Conservation (phyloP, 2,797 vertebrate species). For the Malurus splendens region DNA sequence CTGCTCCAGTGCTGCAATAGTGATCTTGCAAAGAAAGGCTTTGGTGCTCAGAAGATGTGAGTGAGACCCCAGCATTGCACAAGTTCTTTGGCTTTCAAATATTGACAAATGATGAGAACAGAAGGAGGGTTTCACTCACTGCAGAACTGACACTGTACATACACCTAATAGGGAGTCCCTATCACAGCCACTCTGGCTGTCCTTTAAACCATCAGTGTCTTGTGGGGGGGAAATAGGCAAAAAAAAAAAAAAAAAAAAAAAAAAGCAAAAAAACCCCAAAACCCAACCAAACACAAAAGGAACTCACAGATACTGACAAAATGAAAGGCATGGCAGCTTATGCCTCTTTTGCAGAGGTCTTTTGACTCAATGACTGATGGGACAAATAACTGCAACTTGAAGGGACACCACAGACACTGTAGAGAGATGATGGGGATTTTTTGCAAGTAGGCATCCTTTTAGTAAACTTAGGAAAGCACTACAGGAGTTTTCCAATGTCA, state of each 20-base stretch:
- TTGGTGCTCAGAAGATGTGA: neutral
- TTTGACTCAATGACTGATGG: neutral
- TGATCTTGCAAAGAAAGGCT: neutral
- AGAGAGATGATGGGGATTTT: neutral
- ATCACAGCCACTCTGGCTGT: neutral
- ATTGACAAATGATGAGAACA: neutral
- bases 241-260: neutral
- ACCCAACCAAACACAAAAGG: neutral
- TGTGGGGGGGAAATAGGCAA: too few relatives aligned
- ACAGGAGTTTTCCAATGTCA: neutral
- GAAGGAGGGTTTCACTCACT: neutral
- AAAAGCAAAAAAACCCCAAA: neutral
- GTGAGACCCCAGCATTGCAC: neutral
- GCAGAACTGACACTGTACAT: neutral
- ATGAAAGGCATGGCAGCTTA: neutral
- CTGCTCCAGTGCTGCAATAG: neutral
- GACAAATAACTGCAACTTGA: neutral
- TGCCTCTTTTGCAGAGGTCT: neutral
- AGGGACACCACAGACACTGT: neutral
- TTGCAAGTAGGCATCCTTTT: neutral
- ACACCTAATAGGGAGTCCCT: neutral
- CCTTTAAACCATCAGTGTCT: neutral
- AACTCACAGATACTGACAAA: neutral
- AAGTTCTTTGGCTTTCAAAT: neutral
- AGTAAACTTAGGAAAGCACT: neutral